Evolutionary conservation across 1,140 invertebrate genomes (phyloP), one percentile per base, ranked within the genome.

Genomic region (Hycleus phaleratus): DNA sequence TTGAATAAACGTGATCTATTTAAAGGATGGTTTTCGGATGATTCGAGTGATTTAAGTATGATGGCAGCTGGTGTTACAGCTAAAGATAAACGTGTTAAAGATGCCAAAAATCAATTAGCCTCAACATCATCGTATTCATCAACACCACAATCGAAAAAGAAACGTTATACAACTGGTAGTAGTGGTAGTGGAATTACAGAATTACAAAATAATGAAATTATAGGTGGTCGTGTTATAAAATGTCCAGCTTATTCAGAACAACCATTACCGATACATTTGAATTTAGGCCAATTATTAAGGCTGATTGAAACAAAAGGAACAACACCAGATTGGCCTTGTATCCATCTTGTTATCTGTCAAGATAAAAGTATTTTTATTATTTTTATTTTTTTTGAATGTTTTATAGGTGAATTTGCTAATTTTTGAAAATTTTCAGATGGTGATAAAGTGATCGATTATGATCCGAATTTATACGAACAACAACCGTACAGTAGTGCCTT

Each of bases 61-160:
- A 82, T 90, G 26, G 87, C 87, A 10, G 89, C 90, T 46, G 90
- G 88, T 45, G 85, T 86, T 54, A 87, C 86, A 3, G 88, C 87
- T 39, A 89, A 90, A 74, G 89, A 90, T 71, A 92, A 92, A 74
- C 80, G 88, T 43, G 80, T 85, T 26, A 90, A 90, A 66, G 86
- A 90, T 70, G 83, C 81, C 1, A 86, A 86, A 61, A 86, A 85
- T 66, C 76, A 62, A 49, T 48, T 61, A 8, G 56, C 61, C 9
- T 50, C 10, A 39, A 39, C 55, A 3, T 59, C 18, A 18, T 18
- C 18, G 18, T 18, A 18, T 18, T 18, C 62, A 6, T 55, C 69
- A 12, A 66, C 67, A 11, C 69, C 68, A 10, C 66, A 64, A 46
- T 62, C 63, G 4, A 74, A 74, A 57, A 74, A 74, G 63, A 73